Conservation (phyloP, 2,797 vertebrate species). For the Acipenser ruthenus region DNA sequence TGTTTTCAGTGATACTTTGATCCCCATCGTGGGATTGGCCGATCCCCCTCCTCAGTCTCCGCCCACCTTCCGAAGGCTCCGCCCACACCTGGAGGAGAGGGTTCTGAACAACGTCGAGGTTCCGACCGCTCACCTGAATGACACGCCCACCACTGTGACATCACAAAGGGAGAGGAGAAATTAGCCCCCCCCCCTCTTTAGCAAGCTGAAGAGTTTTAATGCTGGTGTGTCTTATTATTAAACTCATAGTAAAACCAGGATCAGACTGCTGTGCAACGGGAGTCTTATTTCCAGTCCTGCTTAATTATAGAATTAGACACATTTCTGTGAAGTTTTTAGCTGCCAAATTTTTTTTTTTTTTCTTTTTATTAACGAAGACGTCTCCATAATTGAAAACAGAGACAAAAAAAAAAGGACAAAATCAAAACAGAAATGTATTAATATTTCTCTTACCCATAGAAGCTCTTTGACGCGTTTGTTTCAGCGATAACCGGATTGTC, state of each 20-base stretch:
- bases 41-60: conserved; percentile 39
- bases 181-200: too few species aligned
- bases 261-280: too few species aligned
- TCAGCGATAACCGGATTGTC: conserved; percentile 61
- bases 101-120: conserved; percentile 68
- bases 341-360: too few species aligned
- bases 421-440: not conserved
- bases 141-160: conserved; percentile 65
- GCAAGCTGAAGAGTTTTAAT: too few species aligned
- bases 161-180: conserved; percentile 1
- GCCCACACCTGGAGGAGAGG: conserved; percentile 55
- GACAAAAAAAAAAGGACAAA: not conserved
- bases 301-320: too few species aligned
- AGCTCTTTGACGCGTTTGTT: conserved; percentile 64
- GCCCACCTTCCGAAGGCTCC: conserved; percentile 36
- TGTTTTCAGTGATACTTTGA: conserved; percentile 48
- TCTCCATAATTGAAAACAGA: too few species aligned
- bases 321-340: too few species aligned
- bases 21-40: conserved; percentile 37
- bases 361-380: too few species aligned
- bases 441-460: conserved; percentile 62
- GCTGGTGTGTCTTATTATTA: too few species aligned
- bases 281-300: too few species aligned
- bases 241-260: too few species aligned
- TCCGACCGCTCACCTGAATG: conserved; percentile 59